Base-by-base conservation (phyloP, 2,113 vertebrate genomes). In the Hyla sarda region DNA sequence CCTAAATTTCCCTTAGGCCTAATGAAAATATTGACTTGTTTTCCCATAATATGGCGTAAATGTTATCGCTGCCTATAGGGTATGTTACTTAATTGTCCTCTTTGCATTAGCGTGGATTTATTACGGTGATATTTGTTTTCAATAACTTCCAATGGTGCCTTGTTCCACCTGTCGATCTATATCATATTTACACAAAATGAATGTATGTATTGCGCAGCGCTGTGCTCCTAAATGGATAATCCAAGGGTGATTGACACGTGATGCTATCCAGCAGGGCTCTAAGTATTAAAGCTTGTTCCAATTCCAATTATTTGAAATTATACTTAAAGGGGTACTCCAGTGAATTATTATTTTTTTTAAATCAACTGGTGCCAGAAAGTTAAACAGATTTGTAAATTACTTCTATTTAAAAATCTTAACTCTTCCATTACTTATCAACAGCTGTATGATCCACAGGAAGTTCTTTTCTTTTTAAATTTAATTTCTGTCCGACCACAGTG, bases 21-120 rank as follows among this genome's bases (percentile, higher is more conserved):
- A 58, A 79, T 23, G 52, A 79, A 60, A 60, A 60, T 79, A 79
- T 79, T 79, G 76, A 79, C 76, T 79, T 79, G 30, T 79, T 79
- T n/a, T 37, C 34, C 30, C 76, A 41, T 79, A 23, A 37, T 58
- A 41, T 16, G 28, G 65, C 34, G 65, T 17, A 60, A 79, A 79
- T 79, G 76, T 79, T 60, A 58, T 58, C 23, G 21, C 12, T 79
- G 76, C 52, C 76, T 60, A 79, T 58, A 60, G 76, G 76, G 76
- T 23, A 79, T 41, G 52, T 23, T 37, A 54, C 34, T 23, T 79
- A 79, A 79, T 79, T 79, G 28, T 60, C n/a, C n/a, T 34, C 72
- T 60, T 79, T 34, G 41, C 23, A n/a, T 60, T n/a, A n/a, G 11
- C 50, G 14, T 58, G 32, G 52, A 58, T 58, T 79, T 79, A 8